Percentiles rank a stretch among this genome's conserved stretches.
phyloP scores from a whole-genome alignment of 1,140 invertebrate genomes.

The Solen grandis region DNA sequence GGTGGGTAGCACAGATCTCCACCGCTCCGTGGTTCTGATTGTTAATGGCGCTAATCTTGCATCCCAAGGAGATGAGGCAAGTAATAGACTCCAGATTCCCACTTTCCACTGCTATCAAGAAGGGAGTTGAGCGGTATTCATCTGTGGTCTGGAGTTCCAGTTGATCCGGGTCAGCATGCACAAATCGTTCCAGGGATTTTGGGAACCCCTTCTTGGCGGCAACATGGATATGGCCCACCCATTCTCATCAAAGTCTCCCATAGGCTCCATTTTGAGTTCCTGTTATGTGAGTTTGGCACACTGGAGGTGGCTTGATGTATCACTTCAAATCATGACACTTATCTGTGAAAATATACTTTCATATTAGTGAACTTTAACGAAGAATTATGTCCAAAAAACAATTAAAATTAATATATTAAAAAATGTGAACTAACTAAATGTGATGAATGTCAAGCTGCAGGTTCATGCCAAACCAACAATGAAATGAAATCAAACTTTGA shows the following conservation, averaged over 20 bases:
- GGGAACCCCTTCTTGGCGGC: slow-evolving; percentile 76
- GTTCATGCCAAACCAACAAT: too few species aligned
- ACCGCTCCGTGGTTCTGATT: slow-evolving; percentile 77
- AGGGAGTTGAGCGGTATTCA: slow-evolving; percentile 75
- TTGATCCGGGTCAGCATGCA: slow-evolving; percentile 69
- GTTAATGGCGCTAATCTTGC: slow-evolving; percentile 73
- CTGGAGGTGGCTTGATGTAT: too few species aligned
- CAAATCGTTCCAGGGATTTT: slow-evolving; percentile 77
- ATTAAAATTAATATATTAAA: neutral
- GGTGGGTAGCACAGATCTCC: slow-evolving; percentile 76
- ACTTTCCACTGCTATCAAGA: slow-evolving; percentile 76
- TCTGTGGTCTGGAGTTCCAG: slow-evolving; percentile 78
- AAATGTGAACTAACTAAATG: neutral
- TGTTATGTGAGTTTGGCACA: too few species aligned
- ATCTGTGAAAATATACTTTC: neutral
- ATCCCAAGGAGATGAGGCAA: slow-evolving; percentile 71
- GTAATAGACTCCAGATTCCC: slow-evolving; percentile 74
- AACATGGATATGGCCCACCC: slow-evolving; percentile 79
- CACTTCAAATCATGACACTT: neutral
- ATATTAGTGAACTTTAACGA: neutral
- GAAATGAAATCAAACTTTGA: too few species aligned
- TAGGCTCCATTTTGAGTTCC: slow-evolving; percentile 28
- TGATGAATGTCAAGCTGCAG: too few species aligned
- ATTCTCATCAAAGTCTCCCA: slow-evolving; percentile 76
- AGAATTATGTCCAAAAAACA: neutral